Percentiles rank a stretch among this genome's conserved stretches.
phyloP scores from a whole-genome alignment of 2,113 vertebrate genomes.

The Empidonax traillii region DNA sequence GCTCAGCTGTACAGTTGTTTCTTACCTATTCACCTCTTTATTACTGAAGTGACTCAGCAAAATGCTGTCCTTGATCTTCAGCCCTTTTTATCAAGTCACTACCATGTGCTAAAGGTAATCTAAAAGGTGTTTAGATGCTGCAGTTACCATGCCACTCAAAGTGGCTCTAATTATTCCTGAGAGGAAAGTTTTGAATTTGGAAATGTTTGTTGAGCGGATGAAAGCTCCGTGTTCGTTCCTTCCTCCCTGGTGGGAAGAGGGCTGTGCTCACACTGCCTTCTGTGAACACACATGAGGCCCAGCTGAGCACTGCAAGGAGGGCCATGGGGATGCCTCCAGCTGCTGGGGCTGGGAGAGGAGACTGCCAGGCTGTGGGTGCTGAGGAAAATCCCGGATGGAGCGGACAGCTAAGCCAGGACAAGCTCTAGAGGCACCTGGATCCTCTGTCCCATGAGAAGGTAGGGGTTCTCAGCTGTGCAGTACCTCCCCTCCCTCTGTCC shows the following conservation, averaged over 20 bases:
- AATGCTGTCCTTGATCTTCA: background rate
- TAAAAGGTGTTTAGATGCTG: background rate
- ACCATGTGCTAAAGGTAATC: background rate
- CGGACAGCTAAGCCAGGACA: rapidly evolving
- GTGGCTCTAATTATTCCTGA: background rate
- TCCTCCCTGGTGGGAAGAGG: background rate
- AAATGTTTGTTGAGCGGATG: background rate
- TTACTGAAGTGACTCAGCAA: background rate
- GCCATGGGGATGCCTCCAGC: background rate
- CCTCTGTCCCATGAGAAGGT: background rate
- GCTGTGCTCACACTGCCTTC: rapidly evolving
- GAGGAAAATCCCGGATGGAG: rapidly evolving
- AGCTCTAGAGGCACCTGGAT: background rate
- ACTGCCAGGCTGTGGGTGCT: background rate
- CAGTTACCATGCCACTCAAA: background rate
- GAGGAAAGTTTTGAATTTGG: background rate
- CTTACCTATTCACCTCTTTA: background rate
- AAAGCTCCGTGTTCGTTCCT: background rate
- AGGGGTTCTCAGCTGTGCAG: background rate
- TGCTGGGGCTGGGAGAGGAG: background rate
- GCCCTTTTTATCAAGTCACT: background rate
- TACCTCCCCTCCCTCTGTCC: background rate
- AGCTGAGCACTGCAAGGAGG: background rate
- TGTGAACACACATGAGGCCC: background rate
- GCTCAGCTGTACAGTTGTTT: background rate